Conservation (phyloP, 2,888 invertebrate genomes). For the Eremobia ochroleuca region DNA sequence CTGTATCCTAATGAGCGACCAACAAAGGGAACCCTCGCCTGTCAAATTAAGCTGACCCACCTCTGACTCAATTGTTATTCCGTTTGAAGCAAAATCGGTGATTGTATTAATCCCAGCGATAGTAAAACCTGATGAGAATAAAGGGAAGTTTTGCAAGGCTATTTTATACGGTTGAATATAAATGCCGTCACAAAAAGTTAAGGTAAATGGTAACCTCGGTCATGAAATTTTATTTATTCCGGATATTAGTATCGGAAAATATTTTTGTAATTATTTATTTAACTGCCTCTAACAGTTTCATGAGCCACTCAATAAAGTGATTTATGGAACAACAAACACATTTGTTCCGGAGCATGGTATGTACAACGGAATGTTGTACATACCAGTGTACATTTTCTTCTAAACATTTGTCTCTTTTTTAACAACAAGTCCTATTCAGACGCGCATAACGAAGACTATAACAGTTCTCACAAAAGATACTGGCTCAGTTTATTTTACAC, state of each 20-base stretch:
- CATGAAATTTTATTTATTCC: not conserved
- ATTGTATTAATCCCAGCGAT: slow-evolving; percentile 48
- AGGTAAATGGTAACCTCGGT: slow-evolving; percentile 9
- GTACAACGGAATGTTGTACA: too few relatives aligned
- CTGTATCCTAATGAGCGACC: slow-evolving; percentile 53
- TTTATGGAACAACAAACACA: not conserved
- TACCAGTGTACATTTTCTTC: not conserved
- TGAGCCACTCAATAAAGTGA: not conserved
- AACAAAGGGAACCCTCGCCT: slow-evolving; percentile 55
- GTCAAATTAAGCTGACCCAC: slow-evolving; percentile 65
- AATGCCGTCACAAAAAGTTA: slow-evolving; percentile 19
- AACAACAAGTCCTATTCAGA: slow-evolving; percentile 16
- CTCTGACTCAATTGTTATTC: slow-evolving; percentile 55
- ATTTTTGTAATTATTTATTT: not conserved
- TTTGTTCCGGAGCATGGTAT: not conserved
- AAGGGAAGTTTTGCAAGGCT: slow-evolving; percentile 21
- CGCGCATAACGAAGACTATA: slow-evolving; percentile 2
- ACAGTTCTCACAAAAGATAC: slow-evolving; percentile 25
- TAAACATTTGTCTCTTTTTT: not conserved
- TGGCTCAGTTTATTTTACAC: slow-evolving; percentile 26
- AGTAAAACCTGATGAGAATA: slow-evolving; percentile 35
- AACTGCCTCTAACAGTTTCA: not conserved
- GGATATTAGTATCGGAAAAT: not conserved
- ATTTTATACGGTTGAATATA: slow-evolving; percentile 31
- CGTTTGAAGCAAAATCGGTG: slow-evolving; percentile 57